Percentiles rank a stretch among this genome's conserved stretches.
Evolutionary conservation across 1,140 invertebrate genomes (phyloP).

Genomic region (Thaumatotibia leucotreta): DNA sequence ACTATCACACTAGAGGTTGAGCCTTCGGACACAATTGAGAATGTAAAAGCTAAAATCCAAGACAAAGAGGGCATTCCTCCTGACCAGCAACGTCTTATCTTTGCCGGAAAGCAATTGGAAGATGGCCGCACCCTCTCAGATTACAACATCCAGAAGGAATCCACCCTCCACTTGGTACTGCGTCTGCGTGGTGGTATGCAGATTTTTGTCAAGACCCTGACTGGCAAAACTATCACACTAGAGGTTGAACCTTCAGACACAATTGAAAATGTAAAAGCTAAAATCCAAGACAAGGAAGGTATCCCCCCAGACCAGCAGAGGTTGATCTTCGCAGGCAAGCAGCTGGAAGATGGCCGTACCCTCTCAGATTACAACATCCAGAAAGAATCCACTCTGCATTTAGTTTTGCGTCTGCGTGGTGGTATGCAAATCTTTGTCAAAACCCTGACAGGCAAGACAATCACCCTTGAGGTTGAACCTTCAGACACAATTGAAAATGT

Average conservation of each 20-base stretch:
- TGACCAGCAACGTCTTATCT: constrained; percentile 84
- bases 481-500: constrained; percentile 3
- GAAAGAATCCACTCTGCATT: constrained; percentile 80
- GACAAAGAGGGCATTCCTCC: constrained; percentile 85
- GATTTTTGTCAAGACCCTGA: constrained; percentile 83
- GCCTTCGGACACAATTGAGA: constrained; percentile 86
- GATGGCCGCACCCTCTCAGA: constrained; percentile 81
- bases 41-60: constrained; percentile 88
- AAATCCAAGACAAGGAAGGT: constrained; percentile 84
- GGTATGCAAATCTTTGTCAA: constrained; percentile 4
- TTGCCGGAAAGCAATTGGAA: constrained; percentile 85
- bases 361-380: constrained; percentile 83
- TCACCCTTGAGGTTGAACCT: background rate
- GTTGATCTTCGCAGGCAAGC: constrained; percentile 82
- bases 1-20: constrained; percentile 88
- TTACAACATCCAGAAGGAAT: constrained; percentile 85
- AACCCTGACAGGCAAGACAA: background rate
- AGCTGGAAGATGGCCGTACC: constrained; percentile 83
- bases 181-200: constrained; percentile 78
- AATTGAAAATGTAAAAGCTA: constrained; percentile 86
- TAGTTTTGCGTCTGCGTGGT: constrained; percentile 75
- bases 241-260: constrained; percentile 85
- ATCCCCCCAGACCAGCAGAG: constrained; percentile 81
- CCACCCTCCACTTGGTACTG: constrained; percentile 82
- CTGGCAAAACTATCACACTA: constrained; percentile 82